Percentiles rank a stretch among this genome's conserved stretches.
Evolutionary conservation across 2,113 vertebrate species (phyloP).

Genomic region (Dolichallabes microphthalmus): DNA sequence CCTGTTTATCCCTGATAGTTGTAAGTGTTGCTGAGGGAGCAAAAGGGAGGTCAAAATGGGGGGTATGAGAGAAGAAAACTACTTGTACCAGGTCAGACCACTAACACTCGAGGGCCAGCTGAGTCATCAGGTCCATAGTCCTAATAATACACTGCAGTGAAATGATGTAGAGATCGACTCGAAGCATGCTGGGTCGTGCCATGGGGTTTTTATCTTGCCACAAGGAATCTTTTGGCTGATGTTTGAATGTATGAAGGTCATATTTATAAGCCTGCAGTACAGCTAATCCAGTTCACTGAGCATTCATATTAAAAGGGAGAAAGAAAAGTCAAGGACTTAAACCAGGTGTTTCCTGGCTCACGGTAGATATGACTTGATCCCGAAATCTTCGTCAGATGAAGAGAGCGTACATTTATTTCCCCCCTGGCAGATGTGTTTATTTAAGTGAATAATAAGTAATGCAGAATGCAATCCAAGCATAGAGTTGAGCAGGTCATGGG

Average conservation of each 20-base stretch:
- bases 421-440: background rate
- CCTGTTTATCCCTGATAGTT: background rate
- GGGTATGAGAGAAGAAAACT: background rate
- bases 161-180: background rate
- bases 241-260: background rate
- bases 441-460: background rate
- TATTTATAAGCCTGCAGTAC: background rate
- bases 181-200: background rate
- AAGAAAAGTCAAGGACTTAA: background rate
- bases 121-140: slow-evolving; percentile 6
- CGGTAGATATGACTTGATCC: background rate
- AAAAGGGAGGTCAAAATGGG: background rate
- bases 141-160: background rate
- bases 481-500: background rate
- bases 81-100: slow-evolving; percentile 10
- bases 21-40: background rate
- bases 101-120: background rate
- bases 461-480: background rate
- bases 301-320: slow-evolving; percentile 3
- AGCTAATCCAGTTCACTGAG: slow-evolving; percentile 14
- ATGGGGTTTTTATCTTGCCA: background rate
- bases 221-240: slow-evolving; percentile 1
- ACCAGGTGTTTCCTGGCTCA: slow-evolving; percentile 9
- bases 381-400: background rate
- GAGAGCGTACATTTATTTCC: background rate